Evolutionary conservation across 2,797 vertebrate genomes (phyloP).

Genomic region (Phylloscopus collybita): DNA sequence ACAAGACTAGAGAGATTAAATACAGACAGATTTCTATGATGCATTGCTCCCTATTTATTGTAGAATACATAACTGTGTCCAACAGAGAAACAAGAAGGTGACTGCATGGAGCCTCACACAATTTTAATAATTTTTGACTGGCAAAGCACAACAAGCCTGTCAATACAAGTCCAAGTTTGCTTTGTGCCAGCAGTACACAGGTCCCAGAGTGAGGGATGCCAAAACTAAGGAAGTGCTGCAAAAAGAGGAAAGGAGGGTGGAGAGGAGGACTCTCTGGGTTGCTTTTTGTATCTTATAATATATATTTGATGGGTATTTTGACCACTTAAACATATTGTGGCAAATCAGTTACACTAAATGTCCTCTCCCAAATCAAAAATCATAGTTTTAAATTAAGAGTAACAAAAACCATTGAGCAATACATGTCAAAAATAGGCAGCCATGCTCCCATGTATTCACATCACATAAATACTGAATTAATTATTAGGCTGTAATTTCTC

Average conservation of each 20-base stretch:
- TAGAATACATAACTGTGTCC: background rate
- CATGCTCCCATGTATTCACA: background rate
- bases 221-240: background rate
- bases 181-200: accelerated
- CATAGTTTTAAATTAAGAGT: background rate
- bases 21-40: background rate
- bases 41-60: background rate
- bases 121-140: background rate
- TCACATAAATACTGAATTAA: background rate
- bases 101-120: background rate
- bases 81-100: background rate
- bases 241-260: background rate
- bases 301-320: background rate
- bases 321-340: background rate
- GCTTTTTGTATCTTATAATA: background rate
- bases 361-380: background rate
- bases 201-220: background rate
- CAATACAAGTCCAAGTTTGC: background rate
- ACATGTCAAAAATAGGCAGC: background rate
- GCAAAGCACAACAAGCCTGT: background rate
- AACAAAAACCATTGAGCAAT: background rate
- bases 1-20: background rate
- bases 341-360: background rate
- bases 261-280: background rate
- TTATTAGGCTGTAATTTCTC: background rate